A percentile compares a stretch with the other conserved stretches of the same genome.
These are phyloP conservation scores for Lasiurus borealis DNA, from an alignment of 2,113 vertebrate species.

Conservation along the genomic window DNA sequence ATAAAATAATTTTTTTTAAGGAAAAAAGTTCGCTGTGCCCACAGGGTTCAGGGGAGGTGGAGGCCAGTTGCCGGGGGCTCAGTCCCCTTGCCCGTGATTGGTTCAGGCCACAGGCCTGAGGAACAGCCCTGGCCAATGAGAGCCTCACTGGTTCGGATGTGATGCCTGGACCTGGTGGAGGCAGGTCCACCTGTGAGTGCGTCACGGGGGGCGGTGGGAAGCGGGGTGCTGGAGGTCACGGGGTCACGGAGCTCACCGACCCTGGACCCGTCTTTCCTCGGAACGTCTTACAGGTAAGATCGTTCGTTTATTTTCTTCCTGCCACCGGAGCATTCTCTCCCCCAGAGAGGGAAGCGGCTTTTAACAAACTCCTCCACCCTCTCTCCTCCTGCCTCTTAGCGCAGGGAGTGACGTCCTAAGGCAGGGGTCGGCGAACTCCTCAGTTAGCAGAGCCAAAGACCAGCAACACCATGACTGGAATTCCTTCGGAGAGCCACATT, in stretches of 20 bases:
- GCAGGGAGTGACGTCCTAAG: too few species aligned
- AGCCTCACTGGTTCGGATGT: neutral
- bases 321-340: neutral
- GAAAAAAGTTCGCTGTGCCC: too few species aligned
- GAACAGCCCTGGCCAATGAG: neutral
- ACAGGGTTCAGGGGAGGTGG: neutral
- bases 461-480: too few species aligned
- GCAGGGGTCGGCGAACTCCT: too few species aligned
- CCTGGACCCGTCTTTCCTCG: neutral
- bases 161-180: neutral
- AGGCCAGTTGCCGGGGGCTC: neutral
- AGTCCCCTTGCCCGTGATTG: neutral
- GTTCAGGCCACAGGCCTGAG: neutral
- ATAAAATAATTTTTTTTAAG: too few species aligned
- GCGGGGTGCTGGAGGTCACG: neutral
- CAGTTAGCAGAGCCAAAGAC: too few species aligned
- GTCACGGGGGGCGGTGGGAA: too few species aligned
- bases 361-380: neutral
- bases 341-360: fast-evolving
- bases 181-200: neutral
- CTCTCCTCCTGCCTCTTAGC: neutral
- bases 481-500: too few species aligned
- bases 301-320: neutral
- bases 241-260: neutral
- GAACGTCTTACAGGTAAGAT: neutral